These are phyloP conservation scores for Calliphora vomitoria DNA, from an alignment of 2,888 invertebrate genomes.

Conservation along the genomic window DNA sequence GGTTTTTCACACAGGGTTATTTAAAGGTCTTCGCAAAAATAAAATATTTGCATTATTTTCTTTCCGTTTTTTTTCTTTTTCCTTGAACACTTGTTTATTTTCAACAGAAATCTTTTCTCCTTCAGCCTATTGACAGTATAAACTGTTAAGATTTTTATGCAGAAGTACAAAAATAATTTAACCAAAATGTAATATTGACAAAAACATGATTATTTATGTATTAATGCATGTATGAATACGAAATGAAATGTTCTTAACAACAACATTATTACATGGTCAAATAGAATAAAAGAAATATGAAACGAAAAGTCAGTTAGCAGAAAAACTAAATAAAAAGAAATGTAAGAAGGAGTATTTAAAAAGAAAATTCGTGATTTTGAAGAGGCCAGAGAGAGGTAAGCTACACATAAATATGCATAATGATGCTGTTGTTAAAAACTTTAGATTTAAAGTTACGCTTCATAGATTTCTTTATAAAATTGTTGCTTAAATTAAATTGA, in stretches of 20 bases:
- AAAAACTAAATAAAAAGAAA: neutral
- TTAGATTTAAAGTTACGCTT: neutral
- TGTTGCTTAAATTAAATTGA: neutral
- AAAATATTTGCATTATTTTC: neutral
- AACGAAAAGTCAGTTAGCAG: neutral
- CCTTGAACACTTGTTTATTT: neutral
- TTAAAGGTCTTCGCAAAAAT: no score
- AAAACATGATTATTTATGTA: conserved; percentile 17
- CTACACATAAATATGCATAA: neutral
- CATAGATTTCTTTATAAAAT: neutral
- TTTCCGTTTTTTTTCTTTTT: neutral
- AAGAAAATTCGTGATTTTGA: neutral
- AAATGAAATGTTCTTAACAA: conserved; percentile 21
- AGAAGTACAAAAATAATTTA: neutral
- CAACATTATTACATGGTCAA: neutral
- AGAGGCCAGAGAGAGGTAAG: neutral
- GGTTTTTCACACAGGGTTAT: no score
- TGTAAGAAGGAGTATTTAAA: neutral
- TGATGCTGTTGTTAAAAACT: neutral
- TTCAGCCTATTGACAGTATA: neutral
- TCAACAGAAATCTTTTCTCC: neutral
- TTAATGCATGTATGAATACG: neutral
- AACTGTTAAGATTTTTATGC: neutral
- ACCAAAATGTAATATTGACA: conserved; percentile 24
- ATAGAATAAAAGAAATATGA: neutral